Percentiles rank a stretch among this genome's conserved stretches.
phyloP scores from a whole-genome alignment of 2,797 vertebrate genomes.

The Dipus sagitta region DNA sequence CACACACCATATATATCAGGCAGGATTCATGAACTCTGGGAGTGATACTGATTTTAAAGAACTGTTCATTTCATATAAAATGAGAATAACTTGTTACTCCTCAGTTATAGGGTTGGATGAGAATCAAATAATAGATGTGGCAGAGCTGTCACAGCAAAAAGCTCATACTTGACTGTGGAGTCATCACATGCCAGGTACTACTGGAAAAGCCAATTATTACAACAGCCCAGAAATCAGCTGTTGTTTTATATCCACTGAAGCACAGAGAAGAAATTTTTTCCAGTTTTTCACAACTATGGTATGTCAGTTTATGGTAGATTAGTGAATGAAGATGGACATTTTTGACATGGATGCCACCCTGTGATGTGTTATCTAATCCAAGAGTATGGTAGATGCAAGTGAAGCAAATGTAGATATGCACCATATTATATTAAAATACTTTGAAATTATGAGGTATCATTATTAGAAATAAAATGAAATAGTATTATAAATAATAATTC shows the following conservation, averaged over 20 bases:
- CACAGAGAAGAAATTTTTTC: not conserved
- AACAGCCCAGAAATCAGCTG: not conserved
- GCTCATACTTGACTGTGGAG: not conserved
- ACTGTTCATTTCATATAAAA: not conserved
- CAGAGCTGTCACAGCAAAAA: not conserved
- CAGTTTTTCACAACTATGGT: not conserved
- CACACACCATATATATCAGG: not conserved
- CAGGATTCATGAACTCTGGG: not conserved
- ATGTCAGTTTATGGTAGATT: too few species aligned
- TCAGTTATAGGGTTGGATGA: not conserved
- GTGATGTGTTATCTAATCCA: not conserved
- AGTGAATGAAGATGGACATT: not conserved
- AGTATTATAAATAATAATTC: not conserved
- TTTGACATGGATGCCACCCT: not conserved
- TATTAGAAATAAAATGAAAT: not conserved
- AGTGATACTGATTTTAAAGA: not conserved
- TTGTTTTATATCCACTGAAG: not conserved
- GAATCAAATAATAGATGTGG: not conserved
- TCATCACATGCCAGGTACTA: not conserved
- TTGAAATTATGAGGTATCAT: not conserved
- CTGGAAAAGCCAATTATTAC: not conserved
- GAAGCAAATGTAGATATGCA: not conserved
- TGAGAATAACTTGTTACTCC: not conserved
- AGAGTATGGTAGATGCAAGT: not conserved
- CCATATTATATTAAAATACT: constrained; percentile 1